phyloP scores from a whole-genome alignment of 2,797 vertebrate genomes.

The Erethizon dorsatum region DNA sequence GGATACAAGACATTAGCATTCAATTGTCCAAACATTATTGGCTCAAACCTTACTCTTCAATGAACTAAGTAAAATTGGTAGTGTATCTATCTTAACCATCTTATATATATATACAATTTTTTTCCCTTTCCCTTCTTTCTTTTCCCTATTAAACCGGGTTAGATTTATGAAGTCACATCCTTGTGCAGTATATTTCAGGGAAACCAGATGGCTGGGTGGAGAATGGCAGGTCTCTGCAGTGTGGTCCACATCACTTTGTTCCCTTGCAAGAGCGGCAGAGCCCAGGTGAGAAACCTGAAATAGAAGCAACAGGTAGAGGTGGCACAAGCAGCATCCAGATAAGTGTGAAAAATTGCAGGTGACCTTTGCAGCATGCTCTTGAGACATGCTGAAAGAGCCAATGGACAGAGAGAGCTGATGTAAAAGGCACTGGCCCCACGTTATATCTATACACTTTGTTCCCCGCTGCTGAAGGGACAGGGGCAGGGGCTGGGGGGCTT shows the following conservation, averaged over 20 bases:
- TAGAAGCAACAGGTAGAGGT: not conserved
- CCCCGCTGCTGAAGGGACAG: not conserved
- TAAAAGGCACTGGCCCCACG: not conserved
- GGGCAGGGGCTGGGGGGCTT: not conserved
- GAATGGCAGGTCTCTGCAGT: not conserved
- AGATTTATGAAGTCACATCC: not conserved
- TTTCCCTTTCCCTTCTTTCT: no score
- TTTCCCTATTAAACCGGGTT: no score
- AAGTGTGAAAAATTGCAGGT: not conserved
- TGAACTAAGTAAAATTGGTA: no score
- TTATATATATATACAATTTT: no score
- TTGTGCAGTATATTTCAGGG: not conserved
- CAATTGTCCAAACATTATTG: no score
- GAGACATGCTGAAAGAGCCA: not conserved
- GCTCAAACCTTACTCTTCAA: no score
- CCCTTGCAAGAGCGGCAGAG: not conserved
- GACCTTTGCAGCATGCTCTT: not conserved
- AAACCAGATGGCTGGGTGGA: not conserved
- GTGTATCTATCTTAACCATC: no score
- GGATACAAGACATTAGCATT: no score
- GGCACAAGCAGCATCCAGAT: not conserved
- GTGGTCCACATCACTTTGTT: rapidly evolving
- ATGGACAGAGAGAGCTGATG: not conserved
- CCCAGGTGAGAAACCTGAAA: not conserved
- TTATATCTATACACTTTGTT: not conserved